Percentiles rank a stretch among this genome's conserved stretches.
These are phyloP conservation scores for Antedon mediterranea DNA, from an alignment of 53 echinoderm and acorn worm species.

Conservation along the genomic window DNA sequence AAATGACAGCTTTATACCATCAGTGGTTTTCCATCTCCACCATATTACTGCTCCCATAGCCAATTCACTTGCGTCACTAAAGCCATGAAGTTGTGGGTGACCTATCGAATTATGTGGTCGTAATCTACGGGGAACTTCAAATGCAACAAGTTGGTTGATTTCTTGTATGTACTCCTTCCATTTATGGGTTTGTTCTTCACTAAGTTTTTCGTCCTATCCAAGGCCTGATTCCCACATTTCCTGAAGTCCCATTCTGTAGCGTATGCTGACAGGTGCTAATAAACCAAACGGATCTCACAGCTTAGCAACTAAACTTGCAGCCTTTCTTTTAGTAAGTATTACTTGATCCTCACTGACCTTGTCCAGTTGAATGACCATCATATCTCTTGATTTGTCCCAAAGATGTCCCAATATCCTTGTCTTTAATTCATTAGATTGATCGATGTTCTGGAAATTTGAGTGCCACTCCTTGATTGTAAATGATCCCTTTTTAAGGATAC, in stretches of 20 bases:
- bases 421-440: background rate
- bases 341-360: background rate
- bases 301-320: slow-evolving; percentile 7
- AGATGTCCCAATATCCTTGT: slow-evolving; percentile 30
- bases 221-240: slow-evolving; percentile 20
- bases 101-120: background rate
- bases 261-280: slow-evolving; percentile 10
- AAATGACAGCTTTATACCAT: background rate
- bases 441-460: slow-evolving; percentile 4
- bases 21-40: background rate
- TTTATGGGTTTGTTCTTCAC: too few relatives aligned
- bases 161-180: slow-evolving; percentile 10
- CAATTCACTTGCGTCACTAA: slow-evolving; percentile 10
- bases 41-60: slow-evolving; percentile 16
- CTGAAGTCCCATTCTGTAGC: slow-evolving; percentile 21
- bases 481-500: background rate
- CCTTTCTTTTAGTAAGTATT: slow-evolving; percentile 23
- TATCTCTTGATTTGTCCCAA: slow-evolving; percentile 23
- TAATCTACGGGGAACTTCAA: background rate
- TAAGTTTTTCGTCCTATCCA: slow-evolving; percentile 15
- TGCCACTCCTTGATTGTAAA: slow-evolving; percentile 20
- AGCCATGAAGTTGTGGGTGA: background rate
- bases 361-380: slow-evolving; percentile 17
- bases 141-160: slow-evolving; percentile 5
- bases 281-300: slow-evolving; percentile 34